Percentiles rank a stretch among this genome's conserved stretches.
phyloP scores from a whole-genome alignment of 2,888 invertebrate species.

The Taphrorychus bicolor region DNA sequence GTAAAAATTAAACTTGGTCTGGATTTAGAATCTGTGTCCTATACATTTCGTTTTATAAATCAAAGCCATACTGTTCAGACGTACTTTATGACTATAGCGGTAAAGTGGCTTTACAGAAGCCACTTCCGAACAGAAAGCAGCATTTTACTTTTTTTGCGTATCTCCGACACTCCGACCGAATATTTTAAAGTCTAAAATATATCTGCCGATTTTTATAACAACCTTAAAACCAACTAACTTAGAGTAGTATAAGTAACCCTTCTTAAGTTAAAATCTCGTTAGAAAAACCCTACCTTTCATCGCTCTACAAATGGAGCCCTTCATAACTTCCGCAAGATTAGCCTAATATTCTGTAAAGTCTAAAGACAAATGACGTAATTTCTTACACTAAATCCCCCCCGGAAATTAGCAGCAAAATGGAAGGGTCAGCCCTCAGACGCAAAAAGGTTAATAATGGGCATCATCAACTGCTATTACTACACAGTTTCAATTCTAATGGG shows the following conservation, averaged over 20 bases:
- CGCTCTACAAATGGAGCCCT: not conserved
- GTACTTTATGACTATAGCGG: too few species aligned
- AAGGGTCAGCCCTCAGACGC: not conserved
- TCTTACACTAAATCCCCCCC: not conserved
- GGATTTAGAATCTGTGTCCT: too few species aligned
- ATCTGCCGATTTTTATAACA: too few species aligned
- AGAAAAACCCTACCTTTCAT: not conserved
- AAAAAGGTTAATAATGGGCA: not conserved
- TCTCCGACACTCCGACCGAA: too few species aligned
- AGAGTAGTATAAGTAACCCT: too few species aligned
- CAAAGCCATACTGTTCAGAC: not conserved
- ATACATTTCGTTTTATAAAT: too few species aligned
- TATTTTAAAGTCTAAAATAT: too few species aligned
- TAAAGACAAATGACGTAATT: not conserved
- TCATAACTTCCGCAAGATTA: not conserved
- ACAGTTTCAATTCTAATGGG: too few species aligned
- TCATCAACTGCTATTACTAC: not conserved
- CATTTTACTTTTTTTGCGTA: too few species aligned
- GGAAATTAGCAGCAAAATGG: not conserved
- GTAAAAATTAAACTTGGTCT: not conserved
- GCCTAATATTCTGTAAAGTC: not conserved
- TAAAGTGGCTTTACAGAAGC: too few species aligned
- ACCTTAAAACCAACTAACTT: too few species aligned
- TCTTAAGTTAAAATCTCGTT: not conserved
- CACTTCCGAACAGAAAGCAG: too few species aligned